Evolutionary conservation across 2,113 vertebrate species (phyloP).

Genomic region (Neolamprologus caudopunctatus): DNA sequence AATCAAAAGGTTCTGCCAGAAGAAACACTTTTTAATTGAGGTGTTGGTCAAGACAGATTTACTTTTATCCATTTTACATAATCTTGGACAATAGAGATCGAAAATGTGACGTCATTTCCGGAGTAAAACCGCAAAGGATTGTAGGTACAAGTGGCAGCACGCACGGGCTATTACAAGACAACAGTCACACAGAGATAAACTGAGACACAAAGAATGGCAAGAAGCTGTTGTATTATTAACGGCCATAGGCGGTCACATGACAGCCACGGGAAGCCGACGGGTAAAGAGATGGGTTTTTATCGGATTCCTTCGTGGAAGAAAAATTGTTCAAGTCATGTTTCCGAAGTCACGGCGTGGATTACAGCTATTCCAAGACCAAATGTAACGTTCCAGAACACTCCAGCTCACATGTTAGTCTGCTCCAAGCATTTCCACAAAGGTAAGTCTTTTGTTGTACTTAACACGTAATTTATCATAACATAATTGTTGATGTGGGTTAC

Average conservation of each 20-base stretch:
- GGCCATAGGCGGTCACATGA: not conserved
- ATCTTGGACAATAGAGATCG: accelerated
- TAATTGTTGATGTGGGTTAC: accelerated
- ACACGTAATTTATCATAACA: not conserved
- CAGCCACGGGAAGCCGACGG: accelerated
- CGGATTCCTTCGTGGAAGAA: accelerated
- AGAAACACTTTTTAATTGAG: not conserved
- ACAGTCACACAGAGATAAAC: not conserved
- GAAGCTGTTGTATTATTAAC: not conserved
- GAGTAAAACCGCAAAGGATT: accelerated
- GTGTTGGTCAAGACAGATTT: not conserved
- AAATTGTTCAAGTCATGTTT: not conserved
- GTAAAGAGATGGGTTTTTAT: accelerated
- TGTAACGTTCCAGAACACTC: accelerated
- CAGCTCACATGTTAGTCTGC: not conserved
- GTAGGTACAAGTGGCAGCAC: not conserved
- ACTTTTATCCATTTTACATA: not conserved
- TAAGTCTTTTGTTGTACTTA: accelerated
- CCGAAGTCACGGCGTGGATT: not conserved
- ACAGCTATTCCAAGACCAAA: not conserved
- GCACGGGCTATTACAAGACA: accelerated
- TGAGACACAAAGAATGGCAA: not conserved
- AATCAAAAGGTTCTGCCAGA: not conserved
- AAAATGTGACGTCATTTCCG: not conserved
- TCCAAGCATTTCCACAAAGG: not conserved